Evolutionary conservation across 2,113 vertebrate species (phyloP), one percentile per base, ranked within the genome.

Genomic region (Podarcis cretensis): DNA sequence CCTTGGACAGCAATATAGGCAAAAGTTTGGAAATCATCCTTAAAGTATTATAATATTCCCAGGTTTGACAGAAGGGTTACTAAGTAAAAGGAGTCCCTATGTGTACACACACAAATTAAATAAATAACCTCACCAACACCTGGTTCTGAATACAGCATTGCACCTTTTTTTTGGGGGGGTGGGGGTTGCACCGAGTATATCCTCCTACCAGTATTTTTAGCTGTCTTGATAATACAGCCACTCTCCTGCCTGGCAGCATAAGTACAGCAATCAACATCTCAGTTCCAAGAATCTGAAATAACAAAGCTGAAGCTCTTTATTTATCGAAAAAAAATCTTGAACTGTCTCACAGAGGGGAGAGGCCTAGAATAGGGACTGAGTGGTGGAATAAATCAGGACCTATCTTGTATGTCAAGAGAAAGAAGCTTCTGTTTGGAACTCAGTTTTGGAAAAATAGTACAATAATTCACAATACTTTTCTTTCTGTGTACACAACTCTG

Each of bases 201-300:
- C 86, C 89, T 83, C 4, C 43, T 92, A 66, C 71, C 40, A 32
- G 6, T 93, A 91, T 81, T 92, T 92, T 93, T 87, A 89, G 91
- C 57, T 40, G 6, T 68, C 93, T 89, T 84, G n/a, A 66, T 92
- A 89, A 63, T 43, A 37, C 76, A 69, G 84, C 20, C 2, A 68
- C 25, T 89, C 40, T 75, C 40, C 63, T 85, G 86, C 87, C 68
- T 40, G 10, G 43, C n/a, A 76, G 32, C 78, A 3, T 83, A 91
- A 84, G 93, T 89, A 84, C 1, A 92, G 66, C 71, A 87, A 88
- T 89, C 79, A 89, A 37, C 16, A 87, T 79, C 84, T 77, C 35
- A 16, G 43, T 85, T 43, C 59, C 23, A 5, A 30, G 81, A 21
- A 21, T 9, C 27, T 83, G n/a, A 69, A 88, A 85, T 63, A 79